A percentile compares a stretch with the other conserved stretches of the same genome.
These are phyloP conservation scores for Caenorhabditis imperialis DNA, from an alignment of 2,888 invertebrate genomes.

Conservation along the genomic window DNA sequence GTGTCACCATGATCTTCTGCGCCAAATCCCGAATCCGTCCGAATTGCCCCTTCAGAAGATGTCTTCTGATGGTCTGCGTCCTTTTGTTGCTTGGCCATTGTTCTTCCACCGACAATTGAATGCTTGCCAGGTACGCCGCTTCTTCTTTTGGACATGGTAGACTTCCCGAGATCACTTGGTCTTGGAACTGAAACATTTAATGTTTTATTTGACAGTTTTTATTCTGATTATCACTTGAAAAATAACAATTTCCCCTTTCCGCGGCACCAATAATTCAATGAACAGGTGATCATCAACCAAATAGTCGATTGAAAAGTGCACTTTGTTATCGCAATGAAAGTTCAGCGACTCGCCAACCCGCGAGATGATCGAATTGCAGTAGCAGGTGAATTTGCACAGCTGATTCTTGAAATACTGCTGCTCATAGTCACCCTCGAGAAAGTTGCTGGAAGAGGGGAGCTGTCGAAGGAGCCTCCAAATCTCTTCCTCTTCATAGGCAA, in stretches of 20 bases:
- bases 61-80: slow-evolving; percentile 76
- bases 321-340: slow-evolving; percentile 23
- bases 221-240: slow-evolving; percentile 4
- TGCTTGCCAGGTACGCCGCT: slow-evolving; percentile 83
- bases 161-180: slow-evolving; percentile 82
- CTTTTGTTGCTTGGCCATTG: slow-evolving; percentile 79
- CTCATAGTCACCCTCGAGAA: slow-evolving; percentile 30
- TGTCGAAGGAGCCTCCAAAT: slow-evolving; percentile 45
- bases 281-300: slow-evolving; percentile 22
- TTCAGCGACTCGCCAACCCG: slow-evolving; percentile 41
- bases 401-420: slow-evolving; percentile 33
- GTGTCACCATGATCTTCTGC: slow-evolving; percentile 78
- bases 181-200: slow-evolving; percentile 81
- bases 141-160: slow-evolving; percentile 82
- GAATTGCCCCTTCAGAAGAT: slow-evolving; percentile 77
- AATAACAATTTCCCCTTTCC: slow-evolving; percentile 30
- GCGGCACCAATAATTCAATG: slow-evolving; percentile 26
- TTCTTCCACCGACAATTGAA: slow-evolving; percentile 83
- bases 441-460: slow-evolving; percentile 46
- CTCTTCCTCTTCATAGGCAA: slow-evolving; percentile 39
- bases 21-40: slow-evolving; percentile 76
- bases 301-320: slow-evolving; percentile 23
- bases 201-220: slow-evolving; percentile 9
- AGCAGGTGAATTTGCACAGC: slow-evolving; percentile 31
- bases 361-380: slow-evolving; percentile 42